Base-by-base conservation (phyloP, 2,113 vertebrate genomes). In the Zosterops lateralis region DNA sequence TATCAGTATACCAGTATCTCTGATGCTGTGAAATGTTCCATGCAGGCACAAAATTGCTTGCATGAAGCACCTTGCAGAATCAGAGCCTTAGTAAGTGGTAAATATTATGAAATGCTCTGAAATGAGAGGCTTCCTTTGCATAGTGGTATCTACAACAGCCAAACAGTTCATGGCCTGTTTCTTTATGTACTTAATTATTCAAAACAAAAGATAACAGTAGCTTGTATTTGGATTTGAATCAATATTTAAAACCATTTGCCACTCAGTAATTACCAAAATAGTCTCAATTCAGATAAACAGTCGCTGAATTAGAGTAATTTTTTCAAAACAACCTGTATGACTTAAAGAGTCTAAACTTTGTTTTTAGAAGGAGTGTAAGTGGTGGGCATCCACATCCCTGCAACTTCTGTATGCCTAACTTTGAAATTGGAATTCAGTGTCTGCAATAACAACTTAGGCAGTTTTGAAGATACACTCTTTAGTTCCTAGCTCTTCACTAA, bases 11-110 rank as follows among this genome's bases (percentile, higher is more conserved):
- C 71, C 64, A 76, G 60, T 85, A 92, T 68, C 90, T 94, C 91
- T 95, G 90, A 94, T 95, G 28, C 84, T 95, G 94, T 87, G 87
- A 94, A 93, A 83, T 91, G 94, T 83, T 96, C 87, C 94, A 96
- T 95, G 87, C 90, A 97, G 72, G 79, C 90, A 95, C 44, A 3
- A 36, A 66, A 85, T 32, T 83, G 96, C 40, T 93, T 95, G 93
- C 91, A 96, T 95, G 96, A 95, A 96, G 67, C 91, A 70, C n/a
- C 82, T 95, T 90, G 90, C 95, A 96, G 93, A 95, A 96, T 96
- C 92, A 84, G 93, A 68, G 79, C 83, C 79, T 95, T 78, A 95
- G 68, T 74, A 90, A 95, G 56, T 71, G 95, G 56, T 73, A 45
- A 74, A 45, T 90, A 53, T 40, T 24, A 45, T 62, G 17, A 95